These are phyloP conservation scores for Petromus typicus DNA, from an alignment of 2,113 vertebrate species.

Conservation along the genomic window DNA sequence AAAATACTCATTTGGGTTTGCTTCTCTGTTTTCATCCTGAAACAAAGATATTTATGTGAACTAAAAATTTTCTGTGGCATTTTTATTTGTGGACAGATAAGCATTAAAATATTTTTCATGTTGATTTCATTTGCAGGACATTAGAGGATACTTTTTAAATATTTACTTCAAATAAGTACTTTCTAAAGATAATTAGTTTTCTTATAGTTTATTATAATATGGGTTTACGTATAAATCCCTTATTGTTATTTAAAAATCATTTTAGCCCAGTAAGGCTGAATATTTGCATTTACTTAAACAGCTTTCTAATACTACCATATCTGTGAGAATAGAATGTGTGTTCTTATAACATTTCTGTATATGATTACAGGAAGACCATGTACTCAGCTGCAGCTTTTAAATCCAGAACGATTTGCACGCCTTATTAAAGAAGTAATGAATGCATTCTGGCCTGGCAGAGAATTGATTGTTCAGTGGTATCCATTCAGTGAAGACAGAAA, in stretches of 20 bases:
- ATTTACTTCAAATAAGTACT: slow-evolving; percentile 61
- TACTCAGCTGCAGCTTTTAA: slow-evolving; percentile 96
- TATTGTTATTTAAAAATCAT: not conserved
- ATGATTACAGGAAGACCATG: slow-evolving; percentile 94
- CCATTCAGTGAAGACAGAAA: slow-evolving; percentile 91
- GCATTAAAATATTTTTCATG: not conserved
- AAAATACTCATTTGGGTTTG: not conserved
- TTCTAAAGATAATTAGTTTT: slow-evolving; percentile 44
- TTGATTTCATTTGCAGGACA: slow-evolving; percentile 7
- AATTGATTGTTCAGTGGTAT: slow-evolving; percentile 94
- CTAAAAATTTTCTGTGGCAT: not conserved
- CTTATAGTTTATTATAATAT: not conserved
- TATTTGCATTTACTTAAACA: not conserved
- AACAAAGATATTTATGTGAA: not conserved
- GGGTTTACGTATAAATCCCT: not conserved
- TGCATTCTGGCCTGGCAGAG: slow-evolving; percentile 92
- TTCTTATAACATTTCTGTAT: slow-evolving; percentile 65
- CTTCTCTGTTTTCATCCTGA: not conserved
- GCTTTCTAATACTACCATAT: not conserved
- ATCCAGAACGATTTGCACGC: slow-evolving; percentile 94
- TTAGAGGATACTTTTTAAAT: slow-evolving; percentile 42
- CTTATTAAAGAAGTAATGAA: slow-evolving; percentile 96
- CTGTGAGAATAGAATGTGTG: not conserved
- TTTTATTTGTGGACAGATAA: slow-evolving; percentile 49
- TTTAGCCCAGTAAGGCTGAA: not conserved